Percentiles rank a stretch among this genome's conserved stretches.
These are phyloP conservation scores for Scaptomyza graminum DNA, from an alignment of 1,140 invertebrate species.

Conservation along the genomic window DNA sequence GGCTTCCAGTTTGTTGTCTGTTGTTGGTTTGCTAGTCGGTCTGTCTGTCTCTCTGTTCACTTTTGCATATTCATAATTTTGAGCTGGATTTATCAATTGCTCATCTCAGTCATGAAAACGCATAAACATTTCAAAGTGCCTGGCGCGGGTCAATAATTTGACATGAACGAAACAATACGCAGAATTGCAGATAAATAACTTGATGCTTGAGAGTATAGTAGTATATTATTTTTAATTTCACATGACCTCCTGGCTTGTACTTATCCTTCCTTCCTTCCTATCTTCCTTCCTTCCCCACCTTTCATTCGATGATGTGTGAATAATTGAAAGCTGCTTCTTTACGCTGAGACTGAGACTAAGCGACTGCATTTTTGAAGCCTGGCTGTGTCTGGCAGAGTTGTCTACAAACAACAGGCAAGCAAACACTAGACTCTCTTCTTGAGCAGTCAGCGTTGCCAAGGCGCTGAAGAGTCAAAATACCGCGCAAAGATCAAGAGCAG, in stretches of 20 bases:
- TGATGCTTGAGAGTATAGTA: neutral
- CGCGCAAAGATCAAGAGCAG: slow-evolving; percentile 48
- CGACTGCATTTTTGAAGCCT: slow-evolving; percentile 7
- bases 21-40: neutral
- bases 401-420: slow-evolving; percentile 76
- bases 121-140: slow-evolving; percentile 79
- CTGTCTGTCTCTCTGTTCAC: slow-evolving; percentile 30
- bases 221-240: slow-evolving; percentile 6
- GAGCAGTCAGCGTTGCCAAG: neutral
- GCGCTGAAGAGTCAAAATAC: slow-evolving; percentile 38
- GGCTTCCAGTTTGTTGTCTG: neutral
- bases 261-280: neutral
- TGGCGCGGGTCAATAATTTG: slow-evolving; percentile 79
- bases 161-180: slow-evolving; percentile 81
- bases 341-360: slow-evolving; percentile 16
- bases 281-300: neutral
- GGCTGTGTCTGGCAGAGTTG: slow-evolving; percentile 50
- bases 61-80: slow-evolving; percentile 79
- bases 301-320: slow-evolving; percentile 70
- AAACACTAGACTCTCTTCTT: slow-evolving; percentile 58
- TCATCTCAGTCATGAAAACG: slow-evolving; percentile 79
- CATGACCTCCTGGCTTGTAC: neutral
- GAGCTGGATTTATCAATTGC: slow-evolving; percentile 76
- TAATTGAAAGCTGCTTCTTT: slow-evolving; percentile 63
- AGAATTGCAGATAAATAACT: slow-evolving; percentile 23